Percentiles rank a stretch among this genome's conserved stretches.
Evolutionary conservation across 2,113 vertebrate genomes (phyloP).

Genomic region (Todiramphus chloris): DNA sequence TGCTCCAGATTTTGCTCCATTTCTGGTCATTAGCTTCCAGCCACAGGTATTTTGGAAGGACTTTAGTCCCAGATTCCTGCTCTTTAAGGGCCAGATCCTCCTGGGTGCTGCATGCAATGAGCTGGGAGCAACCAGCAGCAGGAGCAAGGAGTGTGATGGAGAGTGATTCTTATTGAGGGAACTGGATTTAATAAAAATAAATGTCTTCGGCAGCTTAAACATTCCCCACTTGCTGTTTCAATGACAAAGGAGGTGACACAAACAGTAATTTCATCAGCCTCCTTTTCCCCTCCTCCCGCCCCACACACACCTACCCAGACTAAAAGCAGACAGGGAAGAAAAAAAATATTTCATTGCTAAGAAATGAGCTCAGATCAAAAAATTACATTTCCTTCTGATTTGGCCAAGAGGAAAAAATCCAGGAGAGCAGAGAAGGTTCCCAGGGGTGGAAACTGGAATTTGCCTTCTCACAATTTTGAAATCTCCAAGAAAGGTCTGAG

Average conservation of each 20-base stretch:
- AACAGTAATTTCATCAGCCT: neutral
- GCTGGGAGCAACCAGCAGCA: neutral
- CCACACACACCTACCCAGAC: neutral
- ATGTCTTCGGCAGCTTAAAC: neutral
- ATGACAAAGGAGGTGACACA: neutral
- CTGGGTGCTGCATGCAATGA: neutral
- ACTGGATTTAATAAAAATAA: neutral
- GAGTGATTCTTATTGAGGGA: neutral
- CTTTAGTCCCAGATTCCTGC: neutral
- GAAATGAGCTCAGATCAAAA: neutral
- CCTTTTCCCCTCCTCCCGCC: neutral
- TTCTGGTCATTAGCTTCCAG: neutral
- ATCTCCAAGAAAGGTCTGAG: neutral
- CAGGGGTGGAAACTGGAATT: neutral
- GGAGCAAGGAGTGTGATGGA: fast-evolving
- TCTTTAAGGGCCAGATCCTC: neutral
- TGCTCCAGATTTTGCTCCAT: neutral
- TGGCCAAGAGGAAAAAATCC: neutral
- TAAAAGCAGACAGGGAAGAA: neutral
- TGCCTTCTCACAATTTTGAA: neutral
- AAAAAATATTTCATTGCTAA: neutral
- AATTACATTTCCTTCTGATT: neutral
- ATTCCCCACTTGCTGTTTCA: neutral
- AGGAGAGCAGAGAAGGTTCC: neutral
- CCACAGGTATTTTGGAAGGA: neutral